Evolutionary conservation across 53 echinoderm and acorn worm genomes (phyloP), one percentile per base, ranked within the genome.

Genomic region (Pentamera pediparva): DNA sequence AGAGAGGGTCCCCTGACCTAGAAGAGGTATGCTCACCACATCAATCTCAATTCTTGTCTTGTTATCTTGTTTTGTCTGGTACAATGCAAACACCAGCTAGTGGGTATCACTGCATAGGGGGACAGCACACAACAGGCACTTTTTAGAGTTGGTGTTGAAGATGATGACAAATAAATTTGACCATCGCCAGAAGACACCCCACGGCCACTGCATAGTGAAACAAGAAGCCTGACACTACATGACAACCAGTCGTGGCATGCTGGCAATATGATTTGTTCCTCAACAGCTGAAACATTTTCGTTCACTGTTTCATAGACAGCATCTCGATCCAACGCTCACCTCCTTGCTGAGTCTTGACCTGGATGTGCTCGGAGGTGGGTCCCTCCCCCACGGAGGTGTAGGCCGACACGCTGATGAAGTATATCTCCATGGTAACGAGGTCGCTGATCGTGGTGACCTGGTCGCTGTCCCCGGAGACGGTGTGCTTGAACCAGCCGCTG

Each of bases 271-370:
- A n/a, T n/a, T n/a, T n/a, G n/a, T n/a, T n/a, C n/a, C n/a, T n/a
- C n/a, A n/a, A n/a, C n/a, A n/a, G n/a, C n/a, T n/a, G n/a, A n/a
- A n/a, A n/a, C n/a, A n/a, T n/a, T n/a, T n/a, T n/a, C n/a, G n/a
- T n/a, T n/a, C n/a, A n/a, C n/a, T n/a, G n/a, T n/a, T n/a, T n/a
- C n/a, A n/a, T n/a, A 20, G n/a, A 53, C 29, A 26, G 62, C 87
- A 28, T 65, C n/a, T n/a, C n/a, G n/a, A n/a, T n/a, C n/a, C n/a
- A n/a, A n/a, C n/a, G n/a, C n/a, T n/a, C n/a, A 92, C 98, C 92
- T 86, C 98, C 98, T 65, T 98, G 98, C 53, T 98, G 87, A 9
- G 91, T 92, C 65, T 92, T 98, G 21, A 98, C 89, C 75, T 98
- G 85, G 1, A 92, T 82, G 12, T 88, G 74, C 4, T 61, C 53